These are phyloP conservation scores for Drosophila subpulchrella DNA, from an alignment of 1,140 invertebrate genomes.

Conservation along the genomic window DNA sequence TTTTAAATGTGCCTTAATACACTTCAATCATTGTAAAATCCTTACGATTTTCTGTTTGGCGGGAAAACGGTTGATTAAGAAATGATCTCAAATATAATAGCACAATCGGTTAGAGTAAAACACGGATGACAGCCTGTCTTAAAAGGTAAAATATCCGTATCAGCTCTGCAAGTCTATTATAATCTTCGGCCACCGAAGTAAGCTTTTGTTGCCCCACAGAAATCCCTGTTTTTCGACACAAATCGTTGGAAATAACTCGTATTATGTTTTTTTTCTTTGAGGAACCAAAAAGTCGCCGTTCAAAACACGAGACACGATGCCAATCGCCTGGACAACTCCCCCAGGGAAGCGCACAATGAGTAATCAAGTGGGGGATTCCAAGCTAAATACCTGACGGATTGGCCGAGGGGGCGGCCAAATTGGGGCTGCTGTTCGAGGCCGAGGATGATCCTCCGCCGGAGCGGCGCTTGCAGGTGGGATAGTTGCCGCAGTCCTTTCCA, in stretches of 20 bases:
- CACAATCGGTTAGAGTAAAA: neutral
- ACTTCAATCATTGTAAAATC: too few species aligned
- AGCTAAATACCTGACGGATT: slow-evolving; percentile 84
- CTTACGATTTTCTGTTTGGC: too few species aligned
- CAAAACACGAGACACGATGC: slow-evolving; percentile 11
- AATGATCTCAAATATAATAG: too few species aligned
- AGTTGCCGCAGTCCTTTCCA: slow-evolving; percentile 87
- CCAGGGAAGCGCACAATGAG: slow-evolving; percentile 31
- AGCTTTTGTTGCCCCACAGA: neutral
- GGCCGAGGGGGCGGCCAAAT: slow-evolving; percentile 66
- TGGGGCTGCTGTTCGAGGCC: slow-evolving; percentile 34
- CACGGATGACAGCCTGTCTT: neutral
- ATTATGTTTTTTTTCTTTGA: slow-evolving; percentile 13
- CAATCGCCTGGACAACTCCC: slow-evolving; percentile 36
- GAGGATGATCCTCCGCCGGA: slow-evolving; percentile 78
- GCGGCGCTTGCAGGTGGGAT: slow-evolving; percentile 88
- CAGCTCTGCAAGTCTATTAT: neutral
- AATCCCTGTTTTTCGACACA: neutral
- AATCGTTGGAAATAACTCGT: neutral
- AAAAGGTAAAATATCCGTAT: neutral
- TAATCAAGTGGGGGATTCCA: slow-evolving; percentile 47
- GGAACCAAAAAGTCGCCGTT: slow-evolving; percentile 19
- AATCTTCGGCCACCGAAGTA: slow-evolving; percentile 13
- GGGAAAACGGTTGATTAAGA: too few species aligned
- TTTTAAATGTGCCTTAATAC: too few species aligned